phyloP scores from a whole-genome alignment of 2,797 vertebrate genomes.

The Cryptoblepharus egeriae region DNA sequence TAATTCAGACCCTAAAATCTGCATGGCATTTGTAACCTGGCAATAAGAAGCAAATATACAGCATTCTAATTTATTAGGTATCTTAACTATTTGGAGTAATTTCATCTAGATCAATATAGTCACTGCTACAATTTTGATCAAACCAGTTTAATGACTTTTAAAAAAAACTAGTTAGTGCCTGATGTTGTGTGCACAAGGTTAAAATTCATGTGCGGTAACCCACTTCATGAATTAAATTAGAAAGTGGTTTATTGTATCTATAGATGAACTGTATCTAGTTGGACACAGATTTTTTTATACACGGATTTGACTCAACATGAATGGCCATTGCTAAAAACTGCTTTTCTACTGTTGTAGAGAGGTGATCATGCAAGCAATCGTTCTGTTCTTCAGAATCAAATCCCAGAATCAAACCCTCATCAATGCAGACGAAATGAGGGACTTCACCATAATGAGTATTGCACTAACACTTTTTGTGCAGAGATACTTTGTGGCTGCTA shows the following conservation, averaged over 20 bases:
- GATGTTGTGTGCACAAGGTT: constrained; percentile 36
- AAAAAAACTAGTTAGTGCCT: not conserved
- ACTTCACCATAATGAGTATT: not conserved
- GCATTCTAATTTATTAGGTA: constrained; percentile 30
- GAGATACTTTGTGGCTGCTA: constrained; percentile 79
- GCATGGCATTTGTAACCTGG: constrained; percentile 46
- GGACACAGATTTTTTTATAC: no score
- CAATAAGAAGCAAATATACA: constrained; percentile 49
- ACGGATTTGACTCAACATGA: no score
- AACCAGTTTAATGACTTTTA: not conserved
- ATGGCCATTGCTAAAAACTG: no score
- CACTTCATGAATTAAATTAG: not conserved
- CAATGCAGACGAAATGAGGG: not conserved
- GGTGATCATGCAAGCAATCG: no score
- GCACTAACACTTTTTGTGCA: constrained; percentile 37
- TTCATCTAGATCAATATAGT: constrained; percentile 23
- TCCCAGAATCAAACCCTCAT: no score
- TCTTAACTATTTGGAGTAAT: constrained; percentile 38
- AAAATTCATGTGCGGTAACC: constrained; percentile 27
- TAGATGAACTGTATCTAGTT: no score
- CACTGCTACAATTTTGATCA: constrained; percentile 40
- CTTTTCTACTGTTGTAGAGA: no score
- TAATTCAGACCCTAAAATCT: constrained; percentile 27
- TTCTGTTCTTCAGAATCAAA: no score
- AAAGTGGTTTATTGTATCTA: not conserved